phyloP scores from a whole-genome alignment of 2,888 invertebrate species.

The Cryptophagus acutangulus region DNA sequence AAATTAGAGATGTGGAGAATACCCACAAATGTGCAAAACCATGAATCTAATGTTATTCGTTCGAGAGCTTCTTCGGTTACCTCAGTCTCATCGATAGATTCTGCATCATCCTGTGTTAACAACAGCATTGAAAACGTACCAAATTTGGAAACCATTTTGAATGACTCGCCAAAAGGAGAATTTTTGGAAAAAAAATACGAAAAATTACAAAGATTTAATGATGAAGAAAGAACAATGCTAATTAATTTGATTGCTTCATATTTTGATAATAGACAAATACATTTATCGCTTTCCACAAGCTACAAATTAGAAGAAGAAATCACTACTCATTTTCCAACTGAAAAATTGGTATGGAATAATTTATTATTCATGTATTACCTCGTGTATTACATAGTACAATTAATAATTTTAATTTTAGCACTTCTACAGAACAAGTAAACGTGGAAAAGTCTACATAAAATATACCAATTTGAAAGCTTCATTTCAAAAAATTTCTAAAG shows the following conservation, averaged over 20 bases:
- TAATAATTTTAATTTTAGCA: constrained; percentile 17
- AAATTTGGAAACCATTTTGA: constrained; percentile 15
- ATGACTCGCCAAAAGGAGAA: constrained; percentile 15
- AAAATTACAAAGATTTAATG: constrained; percentile 22
- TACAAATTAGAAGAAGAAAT: constrained; percentile 24
- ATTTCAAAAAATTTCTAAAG: constrained; percentile 6
- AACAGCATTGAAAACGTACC: constrained; percentile 8
- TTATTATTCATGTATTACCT: too few species aligned
- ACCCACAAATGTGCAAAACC: background rate
- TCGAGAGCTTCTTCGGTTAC: constrained; percentile 9
- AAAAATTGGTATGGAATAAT: constrained; percentile 22
- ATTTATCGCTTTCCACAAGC: constrained; percentile 17
- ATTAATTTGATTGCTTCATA: constrained; percentile 19
- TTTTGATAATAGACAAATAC: constrained; percentile 19
- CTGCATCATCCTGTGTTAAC: constrained; percentile 7
- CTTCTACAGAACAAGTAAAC: constrained; percentile 19
- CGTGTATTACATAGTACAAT: too few species aligned
- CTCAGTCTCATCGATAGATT: constrained; percentile 3
- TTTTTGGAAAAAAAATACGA: constrained; percentile 20
- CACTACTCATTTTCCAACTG: constrained; percentile 20
- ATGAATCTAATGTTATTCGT: background rate
- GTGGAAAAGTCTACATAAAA: constrained; percentile 22
- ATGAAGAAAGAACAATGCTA: constrained; percentile 21
- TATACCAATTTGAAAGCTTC: constrained; percentile 17
- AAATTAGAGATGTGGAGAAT: constrained; percentile 26